phyloP scores from a whole-genome alignment of 2,888 invertebrate species.

The Hirtodrosophila confusa region DNA sequence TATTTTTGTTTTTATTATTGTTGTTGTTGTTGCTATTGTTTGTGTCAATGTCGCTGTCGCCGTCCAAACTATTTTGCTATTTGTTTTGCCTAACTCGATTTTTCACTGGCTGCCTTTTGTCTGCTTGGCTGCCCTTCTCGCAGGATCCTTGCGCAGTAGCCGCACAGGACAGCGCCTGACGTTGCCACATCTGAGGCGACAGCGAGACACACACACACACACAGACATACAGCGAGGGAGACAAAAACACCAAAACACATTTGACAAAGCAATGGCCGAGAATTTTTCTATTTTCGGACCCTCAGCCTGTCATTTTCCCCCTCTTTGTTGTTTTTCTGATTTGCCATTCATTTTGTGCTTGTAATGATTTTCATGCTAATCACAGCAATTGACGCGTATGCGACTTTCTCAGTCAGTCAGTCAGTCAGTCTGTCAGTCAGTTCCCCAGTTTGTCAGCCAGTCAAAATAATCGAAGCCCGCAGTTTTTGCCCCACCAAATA shows the following conservation, averaged over 20 bases:
- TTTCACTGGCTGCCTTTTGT: conserved; percentile 78
- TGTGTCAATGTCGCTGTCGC: conserved; percentile 63
- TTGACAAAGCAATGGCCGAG: conserved; percentile 64
- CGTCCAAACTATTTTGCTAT: conserved; percentile 76
- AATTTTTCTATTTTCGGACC: conserved; percentile 63
- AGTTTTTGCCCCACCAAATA: conserved; percentile 24
- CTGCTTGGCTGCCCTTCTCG: conserved; percentile 60
- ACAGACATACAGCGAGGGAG: conserved; percentile 2
- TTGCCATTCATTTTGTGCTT: conserved; percentile 71
- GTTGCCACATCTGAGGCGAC: conserved; percentile 69
- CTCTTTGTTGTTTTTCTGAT: conserved; percentile 49
- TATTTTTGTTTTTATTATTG: conserved; percentile 43
- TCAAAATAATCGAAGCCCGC: conserved; percentile 32
- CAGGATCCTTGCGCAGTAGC: conserved; percentile 25
- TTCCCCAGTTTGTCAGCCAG: conserved; percentile 30
- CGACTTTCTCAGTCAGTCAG: conserved; percentile 42
- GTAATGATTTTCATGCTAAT: conserved; percentile 79
- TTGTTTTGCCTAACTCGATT: conserved; percentile 79
- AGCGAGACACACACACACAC: conserved; percentile 10
- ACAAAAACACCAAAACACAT: conserved; percentile 66
- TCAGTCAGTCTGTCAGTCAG: conserved; percentile 9
- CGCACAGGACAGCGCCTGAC: conserved; percentile 42
- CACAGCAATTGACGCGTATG: conserved; percentile 76
- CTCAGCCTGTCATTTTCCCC: conserved; percentile 37
- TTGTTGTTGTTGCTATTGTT: conserved; percentile 42